A percentile compares a stretch with the other conserved stretches of the same genome.
Evolutionary conservation across 1,140 invertebrate species (phyloP).

Genomic region (Trachelipus rathkii): DNA sequence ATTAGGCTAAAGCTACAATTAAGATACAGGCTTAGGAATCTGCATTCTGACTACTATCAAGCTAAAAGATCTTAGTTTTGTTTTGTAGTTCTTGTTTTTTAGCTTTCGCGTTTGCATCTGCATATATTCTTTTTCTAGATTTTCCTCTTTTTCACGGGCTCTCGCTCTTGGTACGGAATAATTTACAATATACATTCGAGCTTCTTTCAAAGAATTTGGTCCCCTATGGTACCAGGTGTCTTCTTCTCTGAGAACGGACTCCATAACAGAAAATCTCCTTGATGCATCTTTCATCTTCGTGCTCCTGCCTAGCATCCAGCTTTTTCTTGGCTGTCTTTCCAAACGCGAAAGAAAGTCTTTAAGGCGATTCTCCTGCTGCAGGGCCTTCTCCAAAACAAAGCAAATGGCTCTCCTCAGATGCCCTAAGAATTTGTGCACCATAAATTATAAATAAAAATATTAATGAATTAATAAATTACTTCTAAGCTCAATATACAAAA

Average conservation of each 20-base stretch:
- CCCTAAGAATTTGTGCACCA: constrained; percentile 86
- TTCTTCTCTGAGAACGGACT: constrained; percentile 58
- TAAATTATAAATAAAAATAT: neutral
- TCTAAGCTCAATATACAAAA: no score
- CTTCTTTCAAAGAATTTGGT: constrained; percentile 71
- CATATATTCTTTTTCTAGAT: constrained; percentile 49
- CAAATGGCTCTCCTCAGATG: constrained; percentile 93
- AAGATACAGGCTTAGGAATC: constrained; percentile 87
- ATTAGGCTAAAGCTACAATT: constrained; percentile 85
- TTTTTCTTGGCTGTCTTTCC: constrained; percentile 78
- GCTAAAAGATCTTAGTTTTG: constrained; percentile 52
- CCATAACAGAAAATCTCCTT: neutral
- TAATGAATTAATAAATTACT: no score
- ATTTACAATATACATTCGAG: constrained; percentile 78
- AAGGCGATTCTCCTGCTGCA: constrained; percentile 80
- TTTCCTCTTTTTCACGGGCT: constrained; percentile 38
- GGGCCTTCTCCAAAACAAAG: constrained; percentile 95
- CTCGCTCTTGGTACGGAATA: constrained; percentile 43
- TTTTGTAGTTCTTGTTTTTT: constrained; percentile 70
- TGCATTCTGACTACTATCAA: constrained; percentile 89
- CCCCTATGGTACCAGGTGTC: constrained; percentile 97
- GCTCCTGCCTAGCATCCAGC: constrained; percentile 52
- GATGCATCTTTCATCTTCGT: constrained; percentile 72
- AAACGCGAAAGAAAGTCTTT: constrained; percentile 81
- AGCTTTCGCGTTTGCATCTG: constrained; percentile 66